Evolutionary conservation across 2,888 invertebrate genomes (phyloP), one percentile per base, ranked within the genome.

Genomic region (Diloba caeruleocephala): DNA sequence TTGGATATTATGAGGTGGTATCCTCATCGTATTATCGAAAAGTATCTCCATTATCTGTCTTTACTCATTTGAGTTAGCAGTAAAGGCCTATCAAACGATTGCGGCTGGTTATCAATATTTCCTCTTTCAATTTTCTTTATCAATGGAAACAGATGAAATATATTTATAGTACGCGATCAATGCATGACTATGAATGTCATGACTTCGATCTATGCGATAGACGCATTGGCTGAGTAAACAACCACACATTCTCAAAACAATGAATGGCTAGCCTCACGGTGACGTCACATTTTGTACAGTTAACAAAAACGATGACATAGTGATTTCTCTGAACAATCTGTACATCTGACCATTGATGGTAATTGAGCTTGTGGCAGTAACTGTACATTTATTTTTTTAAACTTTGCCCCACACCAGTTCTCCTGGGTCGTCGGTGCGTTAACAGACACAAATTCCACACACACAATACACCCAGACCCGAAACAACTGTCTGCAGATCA

Each of bases 201-300:
- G 57, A 57, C 36, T 50, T 31, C 31, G 17, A 12, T 12, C 50
- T 29, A 39, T 39, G 36, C 31, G 19, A 56, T 44, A 41, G 43
- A 17, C 9, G 23, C 7, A 25, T 15, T 13, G n/a, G 31, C 28
- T 14, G 14, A 13, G 39, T 42, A 28, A 23, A 9, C 39, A 48
- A n/a, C n/a, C n/a, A n/a, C n/a, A n/a, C n/a, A n/a, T n/a, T 42
- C 5, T 9, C 39, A 44, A 44, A 58, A 63, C 53, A 63, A 45
- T 51, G 26, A 48, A 34, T n/a, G 14, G 12, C 37, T 21, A 7
- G 3, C 2, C 5, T 21, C 21, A 29, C 2, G 29, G 23, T 52
- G 54, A 37, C 44, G 48, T 50, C 46, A 55, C 17, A 6, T 13
- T 12, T n/a, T 43, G 32, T 56, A 37, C 56, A 42, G 49, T 57